Percentiles rank a stretch among this genome's conserved stretches.
Conservation (phyloP, 1,140 invertebrate genomes). For the Drosophila bocki region DNA sequence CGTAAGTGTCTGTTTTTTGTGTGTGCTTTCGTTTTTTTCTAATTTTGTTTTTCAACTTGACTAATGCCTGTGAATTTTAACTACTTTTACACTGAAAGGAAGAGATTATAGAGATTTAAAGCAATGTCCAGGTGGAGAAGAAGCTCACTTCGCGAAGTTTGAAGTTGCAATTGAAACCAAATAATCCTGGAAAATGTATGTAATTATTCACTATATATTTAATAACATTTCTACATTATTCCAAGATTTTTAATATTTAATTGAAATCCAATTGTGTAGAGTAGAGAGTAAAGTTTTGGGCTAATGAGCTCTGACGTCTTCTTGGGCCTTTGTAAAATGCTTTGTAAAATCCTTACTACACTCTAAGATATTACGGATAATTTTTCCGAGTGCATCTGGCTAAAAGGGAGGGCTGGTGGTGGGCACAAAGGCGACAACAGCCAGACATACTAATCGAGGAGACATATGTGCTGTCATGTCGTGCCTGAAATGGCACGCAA, state of each 20-base stretch:
- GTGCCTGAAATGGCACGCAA: constrained; percentile 37
- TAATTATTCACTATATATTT: background rate
- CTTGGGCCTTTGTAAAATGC: background rate
- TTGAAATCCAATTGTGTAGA: background rate
- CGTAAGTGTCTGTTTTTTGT: background rate
- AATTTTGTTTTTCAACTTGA: background rate
- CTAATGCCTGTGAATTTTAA: constrained; percentile 12
- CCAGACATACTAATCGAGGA: constrained; percentile 41
- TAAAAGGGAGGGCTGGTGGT: background rate
- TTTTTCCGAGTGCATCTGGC: background rate
- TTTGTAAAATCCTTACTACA: background rate
- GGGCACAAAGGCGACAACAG: background rate
- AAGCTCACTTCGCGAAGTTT: too few species aligned
- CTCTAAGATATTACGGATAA: background rate
- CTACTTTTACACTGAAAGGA: background rate
- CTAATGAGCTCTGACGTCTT: background rate
- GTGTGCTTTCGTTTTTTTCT: too few species aligned
- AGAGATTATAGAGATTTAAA: background rate
- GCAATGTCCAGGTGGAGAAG: too few species aligned
- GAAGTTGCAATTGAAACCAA: background rate
- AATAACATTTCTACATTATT: background rate
- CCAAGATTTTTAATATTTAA: too few species aligned
- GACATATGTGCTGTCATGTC: constrained; percentile 58
- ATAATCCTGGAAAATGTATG: background rate
- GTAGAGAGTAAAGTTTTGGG: background rate